A percentile compares a stretch with the other conserved stretches of the same genome.
These are phyloP conservation scores for Ommatoiulus sabulosus DNA, from an alignment of 2,888 invertebrate genomes.

Conservation along the genomic window DNA sequence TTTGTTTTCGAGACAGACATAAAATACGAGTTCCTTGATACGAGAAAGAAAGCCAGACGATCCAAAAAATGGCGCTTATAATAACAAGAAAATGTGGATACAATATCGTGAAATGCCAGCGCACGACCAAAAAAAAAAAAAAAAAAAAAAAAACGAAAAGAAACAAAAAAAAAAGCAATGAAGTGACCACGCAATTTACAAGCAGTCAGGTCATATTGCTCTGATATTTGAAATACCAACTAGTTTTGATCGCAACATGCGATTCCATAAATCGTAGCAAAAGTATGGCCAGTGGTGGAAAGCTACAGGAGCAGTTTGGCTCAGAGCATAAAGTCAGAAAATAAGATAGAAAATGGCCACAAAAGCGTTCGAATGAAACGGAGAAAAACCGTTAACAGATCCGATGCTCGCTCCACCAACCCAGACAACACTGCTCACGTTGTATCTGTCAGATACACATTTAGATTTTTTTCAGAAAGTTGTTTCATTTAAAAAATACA, in stretches of 20 bases:
- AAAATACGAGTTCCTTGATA: slow-evolving; percentile 19
- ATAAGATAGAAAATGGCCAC: not conserved
- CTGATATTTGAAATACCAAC: slow-evolving; percentile 30
- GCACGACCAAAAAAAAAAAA: not conserved
- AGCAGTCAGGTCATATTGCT: slow-evolving; percentile 33
- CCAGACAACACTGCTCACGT: too few relatives aligned
- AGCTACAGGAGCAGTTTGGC: not conserved
- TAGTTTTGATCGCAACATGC: not conserved
- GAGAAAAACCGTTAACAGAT: not conserved
- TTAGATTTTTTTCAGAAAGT: too few relatives aligned
- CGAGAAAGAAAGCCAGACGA: not conserved
- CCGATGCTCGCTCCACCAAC: too few relatives aligned
- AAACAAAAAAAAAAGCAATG: not conserved
- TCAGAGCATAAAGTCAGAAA: not conserved
- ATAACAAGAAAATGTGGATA: slow-evolving; percentile 48
- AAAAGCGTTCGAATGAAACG: not conserved
- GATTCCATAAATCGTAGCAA: slow-evolving; percentile 12
- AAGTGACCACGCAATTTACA: slow-evolving; percentile 41
- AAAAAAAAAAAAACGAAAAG: not conserved
- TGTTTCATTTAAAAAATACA: too few relatives aligned
- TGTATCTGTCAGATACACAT: too few relatives aligned
- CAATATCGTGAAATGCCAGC: slow-evolving; percentile 30
- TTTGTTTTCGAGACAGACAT: slow-evolving; percentile 21
- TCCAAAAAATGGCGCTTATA: not conserved
- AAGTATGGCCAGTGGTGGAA: not conserved